Percentiles rank a stretch among this genome's conserved stretches.
Evolutionary conservation across 1,140 invertebrate genomes (phyloP).

Genomic region (Drosophila parvula): DNA sequence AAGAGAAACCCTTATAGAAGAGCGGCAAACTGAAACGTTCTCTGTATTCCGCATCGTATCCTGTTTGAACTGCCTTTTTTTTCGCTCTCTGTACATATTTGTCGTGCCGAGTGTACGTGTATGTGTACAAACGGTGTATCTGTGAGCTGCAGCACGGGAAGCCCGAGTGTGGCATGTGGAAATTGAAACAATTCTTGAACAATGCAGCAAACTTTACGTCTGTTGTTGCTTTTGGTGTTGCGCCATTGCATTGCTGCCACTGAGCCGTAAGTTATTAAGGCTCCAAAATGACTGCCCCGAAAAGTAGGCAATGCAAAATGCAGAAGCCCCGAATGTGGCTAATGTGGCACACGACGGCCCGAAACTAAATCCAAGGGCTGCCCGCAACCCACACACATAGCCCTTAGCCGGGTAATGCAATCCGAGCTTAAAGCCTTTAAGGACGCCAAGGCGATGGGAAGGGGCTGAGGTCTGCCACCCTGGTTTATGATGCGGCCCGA

Average conservation of each 20-base stretch:
- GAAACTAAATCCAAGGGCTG: conserved; percentile 12
- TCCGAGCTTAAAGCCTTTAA: conserved; percentile 40
- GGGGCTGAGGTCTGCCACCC: conserved; percentile 4
- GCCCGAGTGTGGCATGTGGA: conserved; percentile 49
- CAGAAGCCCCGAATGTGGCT: conserved; percentile 32
- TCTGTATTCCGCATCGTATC: too few relatives aligned
- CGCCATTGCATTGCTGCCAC: conserved; percentile 22
- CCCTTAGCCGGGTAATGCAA: conserved; percentile 3
- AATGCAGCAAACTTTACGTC: conserved; percentile 52
- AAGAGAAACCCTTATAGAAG: too few relatives aligned
- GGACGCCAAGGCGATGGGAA: not conserved
- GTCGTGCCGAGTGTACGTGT: conserved; percentile 4
- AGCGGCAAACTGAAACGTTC: too few relatives aligned
- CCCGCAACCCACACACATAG: not conserved
- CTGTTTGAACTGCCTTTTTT: not conserved
- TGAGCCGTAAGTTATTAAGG: conserved; percentile 54
- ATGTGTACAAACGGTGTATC: conserved; percentile 7
- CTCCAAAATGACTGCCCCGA: conserved; percentile 42
- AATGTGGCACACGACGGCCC: conserved; percentile 28
- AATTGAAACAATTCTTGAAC: conserved; percentile 63
- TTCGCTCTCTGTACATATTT: conserved; percentile 8
- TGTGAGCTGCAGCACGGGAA: conserved; percentile 12
- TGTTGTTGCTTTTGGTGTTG: conserved; percentile 7
- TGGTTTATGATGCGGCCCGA: conserved; percentile 56
- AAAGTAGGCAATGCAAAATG: conserved; percentile 66